Conservation (phyloP, 2,797 vertebrate genomes). For the Lerista edwardsae region DNA sequence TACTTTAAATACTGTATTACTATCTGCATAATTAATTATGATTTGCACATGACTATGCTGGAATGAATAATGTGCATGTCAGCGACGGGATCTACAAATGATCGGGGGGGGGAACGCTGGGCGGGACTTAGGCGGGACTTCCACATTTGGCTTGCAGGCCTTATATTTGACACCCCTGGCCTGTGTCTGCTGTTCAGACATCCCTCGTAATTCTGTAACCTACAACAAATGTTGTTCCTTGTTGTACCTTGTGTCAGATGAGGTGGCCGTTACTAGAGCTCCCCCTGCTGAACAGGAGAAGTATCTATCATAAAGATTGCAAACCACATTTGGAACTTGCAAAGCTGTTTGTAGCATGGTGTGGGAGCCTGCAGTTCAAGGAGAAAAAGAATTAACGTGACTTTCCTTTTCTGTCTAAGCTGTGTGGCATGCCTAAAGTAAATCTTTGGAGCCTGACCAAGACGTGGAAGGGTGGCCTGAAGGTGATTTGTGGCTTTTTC, state of each 20-base stretch:
- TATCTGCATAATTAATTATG: no score
- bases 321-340: background rate
- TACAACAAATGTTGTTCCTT: background rate
- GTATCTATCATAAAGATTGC: background rate
- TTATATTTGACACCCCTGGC: no score
- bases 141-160: no score
- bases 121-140: no score
- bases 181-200: background rate
- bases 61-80: no score
- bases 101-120: no score
- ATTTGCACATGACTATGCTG: no score
- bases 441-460: background rate
- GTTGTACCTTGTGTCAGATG: background rate
- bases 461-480: background rate
- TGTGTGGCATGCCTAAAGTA: background rate
- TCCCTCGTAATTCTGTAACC: background rate
- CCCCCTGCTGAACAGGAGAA: background rate
- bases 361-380: background rate
- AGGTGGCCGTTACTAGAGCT: background rate
- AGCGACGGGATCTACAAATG: no score
- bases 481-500: background rate
- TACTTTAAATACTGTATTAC: no score
- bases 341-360: background rate
- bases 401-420: background rate
- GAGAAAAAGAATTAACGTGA: background rate